phyloP scores from a whole-genome alignment of 2,113 vertebrate genomes.

The Leptocoma aspasia region DNA sequence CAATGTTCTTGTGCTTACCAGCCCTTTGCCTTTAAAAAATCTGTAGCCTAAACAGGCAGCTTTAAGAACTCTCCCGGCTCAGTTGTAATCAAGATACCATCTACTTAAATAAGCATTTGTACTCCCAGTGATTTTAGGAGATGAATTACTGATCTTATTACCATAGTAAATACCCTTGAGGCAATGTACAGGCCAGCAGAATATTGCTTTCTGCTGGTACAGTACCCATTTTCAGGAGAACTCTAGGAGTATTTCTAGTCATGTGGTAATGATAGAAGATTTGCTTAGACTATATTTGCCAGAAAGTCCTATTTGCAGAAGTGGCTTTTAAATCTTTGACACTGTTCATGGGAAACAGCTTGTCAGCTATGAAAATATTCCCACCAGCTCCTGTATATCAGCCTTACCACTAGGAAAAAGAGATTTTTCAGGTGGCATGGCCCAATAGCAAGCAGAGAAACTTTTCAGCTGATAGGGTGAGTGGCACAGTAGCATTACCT shows the following conservation, averaged over 20 bases:
- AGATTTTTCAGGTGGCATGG: not conserved
- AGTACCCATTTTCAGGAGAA: conserved; percentile 59
- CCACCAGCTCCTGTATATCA: conserved; percentile 24
- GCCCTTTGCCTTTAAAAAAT: conserved; percentile 37
- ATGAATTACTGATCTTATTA: conserved; percentile 68
- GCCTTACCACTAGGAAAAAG: not conserved
- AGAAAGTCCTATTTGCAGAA: conserved; percentile 53
- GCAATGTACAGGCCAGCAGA: conserved; percentile 52
- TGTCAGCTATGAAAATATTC: conserved; percentile 49
- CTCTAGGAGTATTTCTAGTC: conserved; percentile 48
- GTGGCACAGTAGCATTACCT: not conserved
- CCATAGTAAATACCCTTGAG: conserved; percentile 60
- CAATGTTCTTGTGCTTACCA: not conserved
- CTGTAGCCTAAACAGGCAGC: conserved; percentile 37
- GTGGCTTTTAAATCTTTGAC: conserved; percentile 61
- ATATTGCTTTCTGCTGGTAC: conserved; percentile 62
- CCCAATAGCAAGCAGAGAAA: not conserved
- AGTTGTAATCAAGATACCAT: conserved; percentile 65
- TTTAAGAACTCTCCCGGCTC: conserved; percentile 55
- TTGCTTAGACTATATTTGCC: conserved; percentile 42
- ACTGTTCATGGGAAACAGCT: conserved; percentile 39
- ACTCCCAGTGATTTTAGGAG: conserved; percentile 60
- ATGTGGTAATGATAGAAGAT: conserved; percentile 56
- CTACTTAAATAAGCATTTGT: conserved; percentile 66
- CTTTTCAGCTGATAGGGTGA: not conserved